Evolutionary conservation across 2,888 invertebrate species (phyloP).

Genomic region (Zeuzera pyrina): DNA sequence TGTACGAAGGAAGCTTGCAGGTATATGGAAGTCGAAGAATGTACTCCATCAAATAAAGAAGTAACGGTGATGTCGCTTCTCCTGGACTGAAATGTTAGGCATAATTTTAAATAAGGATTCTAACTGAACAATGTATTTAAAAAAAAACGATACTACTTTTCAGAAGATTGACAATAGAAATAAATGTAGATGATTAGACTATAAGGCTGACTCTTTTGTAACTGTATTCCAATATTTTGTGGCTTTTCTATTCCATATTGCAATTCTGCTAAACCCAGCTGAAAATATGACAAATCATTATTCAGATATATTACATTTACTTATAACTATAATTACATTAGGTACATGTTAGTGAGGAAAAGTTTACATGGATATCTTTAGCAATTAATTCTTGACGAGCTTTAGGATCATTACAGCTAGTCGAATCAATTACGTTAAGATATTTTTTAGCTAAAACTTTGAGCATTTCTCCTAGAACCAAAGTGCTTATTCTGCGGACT

Average conservation of each 20-base stretch:
- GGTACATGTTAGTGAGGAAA: no score
- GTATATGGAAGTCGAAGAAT: constrained; percentile 36
- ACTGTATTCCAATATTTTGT: constrained; percentile 37
- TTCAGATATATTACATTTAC: neutral
- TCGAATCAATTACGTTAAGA: no score
- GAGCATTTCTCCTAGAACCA: constrained; percentile 51
- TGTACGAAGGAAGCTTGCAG: constrained; percentile 45
- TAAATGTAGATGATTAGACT: constrained; percentile 57
- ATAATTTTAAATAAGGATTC: constrained; percentile 1
- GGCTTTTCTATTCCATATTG: constrained; percentile 51
- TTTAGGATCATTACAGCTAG: constrained; percentile 20
- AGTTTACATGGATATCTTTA: constrained; percentile 51
- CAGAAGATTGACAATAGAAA: constrained; percentile 59
- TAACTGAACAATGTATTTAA: neutral
- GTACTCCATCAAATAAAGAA: constrained; percentile 50
- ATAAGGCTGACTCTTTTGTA: constrained; percentile 50
- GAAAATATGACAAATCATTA: constrained; percentile 10
- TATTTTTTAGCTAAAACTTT: constrained; percentile 50
- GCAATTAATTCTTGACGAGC: constrained; percentile 24
- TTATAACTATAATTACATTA: neutral
- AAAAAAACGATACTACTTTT: constrained; percentile 36
- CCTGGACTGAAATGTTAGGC: constrained; percentile 33
- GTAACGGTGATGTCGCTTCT: constrained; percentile 44
- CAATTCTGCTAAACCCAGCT: constrained; percentile 55
- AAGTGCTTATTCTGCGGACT: constrained; percentile 50